Evolutionary conservation across 1,140 invertebrate genomes (phyloP), one percentile per base, ranked within the genome.

Genomic region (Pinna nobilis): DNA sequence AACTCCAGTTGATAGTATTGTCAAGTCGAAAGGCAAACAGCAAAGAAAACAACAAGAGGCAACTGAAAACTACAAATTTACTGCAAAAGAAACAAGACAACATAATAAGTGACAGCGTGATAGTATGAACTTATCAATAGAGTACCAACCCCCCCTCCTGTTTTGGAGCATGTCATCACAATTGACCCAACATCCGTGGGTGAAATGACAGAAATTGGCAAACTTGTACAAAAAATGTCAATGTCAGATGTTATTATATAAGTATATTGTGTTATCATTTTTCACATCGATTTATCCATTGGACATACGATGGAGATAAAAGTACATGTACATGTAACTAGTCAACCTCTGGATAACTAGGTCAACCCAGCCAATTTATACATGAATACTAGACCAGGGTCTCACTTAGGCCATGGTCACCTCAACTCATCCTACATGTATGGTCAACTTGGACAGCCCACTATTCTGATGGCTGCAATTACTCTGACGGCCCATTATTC

Each of bases 41-140:
- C 51, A 94, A 92, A 33, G 95, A 96, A 87, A 99, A 99, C 80
- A 95, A 91, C 86, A 98, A 93, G 76, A 99, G 91, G 89, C 96
- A 98, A 74, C 92, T 92, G 90, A 98, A 96, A 18, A 99, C 96
- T 77, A 99, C 91, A 89, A 98, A 98, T 92, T 98, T 98, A 90
- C 97, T 98, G 92, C 47, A 93, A 92, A 74, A 59, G 63, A 68
- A 65, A 67, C 35, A 63, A 20, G 23, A 23, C 18, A 20, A 41
- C 7, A 23, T n/a, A 61, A 28, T 15, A 35, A n/a, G 1, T 32
- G 20, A 28, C 3, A 49, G 11, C 25, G 47, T 3, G 1, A 28
- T 20, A 25, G 7, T 37, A 50, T 18, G 1, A 49, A 18, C 5
- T 20, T 0, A 44, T 41, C 13, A 13, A 49, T 25, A 9, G 9